Conservation (phyloP, 2,113 vertebrate genomes). For the Cyphomyrus plagiostoma region DNA sequence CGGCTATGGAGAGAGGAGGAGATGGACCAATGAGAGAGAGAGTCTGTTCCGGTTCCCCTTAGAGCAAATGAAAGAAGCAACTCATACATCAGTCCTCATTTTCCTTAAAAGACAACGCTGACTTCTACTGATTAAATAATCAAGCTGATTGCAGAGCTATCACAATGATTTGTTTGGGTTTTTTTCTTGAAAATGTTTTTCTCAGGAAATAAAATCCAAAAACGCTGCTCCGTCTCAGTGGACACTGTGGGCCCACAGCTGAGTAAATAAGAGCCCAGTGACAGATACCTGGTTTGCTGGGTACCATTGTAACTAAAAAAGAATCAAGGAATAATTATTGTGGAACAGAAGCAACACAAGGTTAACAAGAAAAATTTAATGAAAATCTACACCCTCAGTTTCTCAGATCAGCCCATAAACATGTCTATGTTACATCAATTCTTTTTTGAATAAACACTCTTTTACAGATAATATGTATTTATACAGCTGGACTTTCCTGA, state of each 20-base stretch:
- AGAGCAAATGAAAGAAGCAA: slow-evolving; percentile 48
- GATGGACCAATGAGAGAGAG: neutral
- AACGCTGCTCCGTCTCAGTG: slow-evolving; percentile 54
- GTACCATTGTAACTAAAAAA: slow-evolving; percentile 10
- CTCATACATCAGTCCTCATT: slow-evolving; percentile 49
- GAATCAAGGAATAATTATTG: slow-evolving; percentile 18
- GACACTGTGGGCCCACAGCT: slow-evolving; percentile 62
- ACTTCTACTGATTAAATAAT: slow-evolving; percentile 65
- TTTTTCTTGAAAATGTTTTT: slow-evolving; percentile 57
- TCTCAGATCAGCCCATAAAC: neutral
- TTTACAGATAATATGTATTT: slow-evolving; percentile 1
- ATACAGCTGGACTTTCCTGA: slow-evolving; percentile 13
- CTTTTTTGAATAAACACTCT: neutral
- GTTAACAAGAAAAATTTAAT: neutral
- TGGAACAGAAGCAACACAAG: neutral
- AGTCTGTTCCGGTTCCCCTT: slow-evolving; percentile 17
- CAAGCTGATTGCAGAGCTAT: slow-evolving; percentile 70
- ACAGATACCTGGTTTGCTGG: slow-evolving; percentile 48
- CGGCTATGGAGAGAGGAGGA: neutral
- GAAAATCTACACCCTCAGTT: neutral
- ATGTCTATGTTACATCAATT: neutral
- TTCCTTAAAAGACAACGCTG: slow-evolving; percentile 58
- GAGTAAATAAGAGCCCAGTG: slow-evolving; percentile 59
- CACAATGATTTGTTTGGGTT: slow-evolving; percentile 54
- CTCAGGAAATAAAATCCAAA: slow-evolving; percentile 71